phyloP scores from a whole-genome alignment of 2,888 invertebrate species.

The Cephalotes varians region DNA sequence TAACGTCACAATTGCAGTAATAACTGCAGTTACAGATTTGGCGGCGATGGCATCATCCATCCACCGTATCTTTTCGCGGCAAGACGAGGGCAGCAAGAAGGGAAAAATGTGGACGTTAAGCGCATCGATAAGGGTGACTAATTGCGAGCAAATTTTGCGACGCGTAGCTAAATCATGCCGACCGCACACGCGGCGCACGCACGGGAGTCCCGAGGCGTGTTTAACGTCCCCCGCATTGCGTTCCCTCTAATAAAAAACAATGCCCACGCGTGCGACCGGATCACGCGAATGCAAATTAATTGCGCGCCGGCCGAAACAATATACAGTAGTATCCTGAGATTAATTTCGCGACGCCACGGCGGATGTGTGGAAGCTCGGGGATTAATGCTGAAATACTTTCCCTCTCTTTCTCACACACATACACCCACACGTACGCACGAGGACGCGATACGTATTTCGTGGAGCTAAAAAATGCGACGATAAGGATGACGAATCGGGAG shows the following conservation, averaged over 20 bases:
- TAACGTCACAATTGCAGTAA: slow-evolving; percentile 21
- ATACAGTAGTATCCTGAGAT: slow-evolving; percentile 37
- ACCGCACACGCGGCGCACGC: slow-evolving; percentile 17
- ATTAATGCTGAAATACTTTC: slow-evolving; percentile 30
- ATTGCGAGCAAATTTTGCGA: slow-evolving; percentile 35
- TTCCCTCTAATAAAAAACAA: slow-evolving; percentile 30
- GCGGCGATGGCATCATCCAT: background rate
- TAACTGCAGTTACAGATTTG: background rate
- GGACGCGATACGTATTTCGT: slow-evolving; percentile 4
- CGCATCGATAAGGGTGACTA: slow-evolving; percentile 50
- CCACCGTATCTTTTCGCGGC: background rate
- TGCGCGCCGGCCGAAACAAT: slow-evolving; percentile 48
- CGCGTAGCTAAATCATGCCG: slow-evolving; percentile 37
- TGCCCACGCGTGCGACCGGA: background rate
- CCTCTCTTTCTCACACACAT: background rate
- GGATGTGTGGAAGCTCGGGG: slow-evolving; percentile 31
- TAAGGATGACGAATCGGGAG: slow-evolving; percentile 50
- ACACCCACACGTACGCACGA: background rate
- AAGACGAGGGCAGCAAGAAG: background rate
- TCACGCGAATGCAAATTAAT: slow-evolving; percentile 55
- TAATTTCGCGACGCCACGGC: slow-evolving; percentile 47
- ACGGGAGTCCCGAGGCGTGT: slow-evolving; percentile 10
- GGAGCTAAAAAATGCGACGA: slow-evolving; percentile 36
- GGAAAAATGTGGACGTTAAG: slow-evolving; percentile 17
- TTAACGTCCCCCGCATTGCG: slow-evolving; percentile 12